Base-by-base conservation (phyloP, 1,140 invertebrate genomes). In the Spodoptera litura region DNA sequence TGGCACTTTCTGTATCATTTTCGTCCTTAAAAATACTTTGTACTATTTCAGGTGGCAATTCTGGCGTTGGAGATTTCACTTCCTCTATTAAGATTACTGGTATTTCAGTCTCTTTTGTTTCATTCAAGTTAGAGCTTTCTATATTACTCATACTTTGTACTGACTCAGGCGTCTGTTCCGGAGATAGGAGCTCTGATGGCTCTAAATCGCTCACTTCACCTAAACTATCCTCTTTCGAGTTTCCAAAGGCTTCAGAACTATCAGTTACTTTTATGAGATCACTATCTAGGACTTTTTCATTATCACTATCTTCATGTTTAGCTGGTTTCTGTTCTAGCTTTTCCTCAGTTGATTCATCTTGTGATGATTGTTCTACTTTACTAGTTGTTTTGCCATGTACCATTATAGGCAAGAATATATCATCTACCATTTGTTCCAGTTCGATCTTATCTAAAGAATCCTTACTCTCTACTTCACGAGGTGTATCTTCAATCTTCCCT, bases 81-180 rank as follows among this genome's bases (percentile, higher is more conserved):
- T 79, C 51, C 20, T 79, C 51, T 44, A 73, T 71, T 49, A 75
- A 59, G n/a, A 61, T 55, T 52, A n/a, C 72, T 44, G 64, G 61
- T 52, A 51, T 62, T 78, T 55, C 68, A 64, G 70, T 78, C 68
- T 81, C 70, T 49, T 73, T 27, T 20, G 4, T 70, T 52, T 51
- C 56, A 25, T 56, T 55, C 49, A 49, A 59, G 52, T 72, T 53
- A 53, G 59, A 64, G 38, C 59, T 70, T 75, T 81, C 56, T 75
- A 80, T 74, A 64, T 83, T 66, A 80, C 81, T 73, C 68, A 59
- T 85, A 85, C 81, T 90, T 92, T 91, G 88, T 87, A 91, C 88
- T 88, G 81, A 27, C 73, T 86, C 87, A 88, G 86, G 84, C 78
- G 71, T 66, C 31, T 66, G 59, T 80, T 74, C 59, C 20, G 15